These are phyloP conservation scores for Mactromeris polynyma DNA, from an alignment of 2,888 invertebrate species.

Conservation along the genomic window DNA sequence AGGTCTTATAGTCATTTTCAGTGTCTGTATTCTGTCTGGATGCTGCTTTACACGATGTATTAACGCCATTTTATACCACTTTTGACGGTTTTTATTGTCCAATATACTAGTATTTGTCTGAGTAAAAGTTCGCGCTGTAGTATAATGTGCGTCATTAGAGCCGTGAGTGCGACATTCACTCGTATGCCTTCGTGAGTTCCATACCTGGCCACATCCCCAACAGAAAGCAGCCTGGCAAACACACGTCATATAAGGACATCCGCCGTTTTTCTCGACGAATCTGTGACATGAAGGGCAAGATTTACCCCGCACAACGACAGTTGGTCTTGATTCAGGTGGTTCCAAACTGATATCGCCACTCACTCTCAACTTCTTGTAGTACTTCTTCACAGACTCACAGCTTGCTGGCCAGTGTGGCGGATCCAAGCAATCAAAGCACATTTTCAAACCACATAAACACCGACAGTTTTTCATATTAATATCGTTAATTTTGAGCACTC, in stretches of 20 bases:
- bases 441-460: slow-evolving; percentile 70
- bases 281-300: slow-evolving; percentile 74
- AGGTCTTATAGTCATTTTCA: slow-evolving; percentile 46
- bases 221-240: slow-evolving; percentile 73
- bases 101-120: neutral
- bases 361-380: slow-evolving; percentile 59
- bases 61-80: slow-evolving; percentile 65
- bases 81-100: neutral
- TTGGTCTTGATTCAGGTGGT: slow-evolving; percentile 31
- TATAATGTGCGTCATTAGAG: slow-evolving; percentile 25
- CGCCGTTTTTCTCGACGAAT: slow-evolving; percentile 75
- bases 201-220: slow-evolving; percentile 73
- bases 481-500: slow-evolving; percentile 57
- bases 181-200: slow-evolving; percentile 7
- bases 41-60: slow-evolving; percentile 56
- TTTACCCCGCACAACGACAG: slow-evolving; percentile 69
- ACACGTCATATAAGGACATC: slow-evolving; percentile 73
- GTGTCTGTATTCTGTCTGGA: slow-evolving; percentile 27
- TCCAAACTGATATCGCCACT: slow-evolving; percentile 59
- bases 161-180: slow-evolving; percentile 34
- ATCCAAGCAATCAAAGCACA: slow-evolving; percentile 74
- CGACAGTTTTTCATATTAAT: slow-evolving; percentile 45
- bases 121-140: slow-evolving; percentile 16
- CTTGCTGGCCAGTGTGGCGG: slow-evolving; percentile 77
- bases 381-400: slow-evolving; percentile 64